Conservation (phyloP, 2,113 vertebrate species). For the Perca fluviatilis region DNA sequence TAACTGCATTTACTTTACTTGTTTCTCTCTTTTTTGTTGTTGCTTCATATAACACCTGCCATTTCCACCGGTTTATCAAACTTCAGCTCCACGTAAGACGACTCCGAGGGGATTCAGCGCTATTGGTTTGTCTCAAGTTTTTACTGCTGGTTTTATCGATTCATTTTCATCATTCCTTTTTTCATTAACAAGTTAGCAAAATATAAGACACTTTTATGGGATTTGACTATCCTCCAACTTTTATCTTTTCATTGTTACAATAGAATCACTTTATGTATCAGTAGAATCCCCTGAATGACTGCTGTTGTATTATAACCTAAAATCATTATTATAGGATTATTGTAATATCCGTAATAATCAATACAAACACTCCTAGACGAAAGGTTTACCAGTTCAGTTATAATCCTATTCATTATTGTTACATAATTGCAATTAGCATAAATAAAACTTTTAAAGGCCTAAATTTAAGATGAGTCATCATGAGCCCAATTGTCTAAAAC, state of each 20-base stretch:
- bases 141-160: slow-evolving; percentile 62
- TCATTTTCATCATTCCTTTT: slow-evolving; percentile 66
- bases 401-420: not conserved
- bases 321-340: not conserved
- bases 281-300: not conserved
- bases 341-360: not conserved
- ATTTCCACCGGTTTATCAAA: slow-evolving; percentile 70
- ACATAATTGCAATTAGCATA: not conserved
- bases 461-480: not conserved
- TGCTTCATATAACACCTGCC: slow-evolving; percentile 75
- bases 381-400: not conserved
- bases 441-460: not conserved
- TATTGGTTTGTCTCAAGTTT: slow-evolving; percentile 65
- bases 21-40: slow-evolving; percentile 52
- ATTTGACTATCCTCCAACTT: slow-evolving; percentile 35
- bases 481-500: not conserved
- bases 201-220: slow-evolving; percentile 30
- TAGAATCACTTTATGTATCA: not conserved
- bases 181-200: slow-evolving; percentile 65
- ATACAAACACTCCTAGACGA: not conserved
- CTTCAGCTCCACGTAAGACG: slow-evolving; percentile 16
- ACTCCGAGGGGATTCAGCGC: slow-evolving; percentile 60
- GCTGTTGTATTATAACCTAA: not conserved
- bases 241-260: slow-evolving; percentile 23
- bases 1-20: slow-evolving; percentile 70